These are phyloP conservation scores for Tachystola acroxantha DNA, from an alignment of 2,888 invertebrate species.

Conservation along the genomic window DNA sequence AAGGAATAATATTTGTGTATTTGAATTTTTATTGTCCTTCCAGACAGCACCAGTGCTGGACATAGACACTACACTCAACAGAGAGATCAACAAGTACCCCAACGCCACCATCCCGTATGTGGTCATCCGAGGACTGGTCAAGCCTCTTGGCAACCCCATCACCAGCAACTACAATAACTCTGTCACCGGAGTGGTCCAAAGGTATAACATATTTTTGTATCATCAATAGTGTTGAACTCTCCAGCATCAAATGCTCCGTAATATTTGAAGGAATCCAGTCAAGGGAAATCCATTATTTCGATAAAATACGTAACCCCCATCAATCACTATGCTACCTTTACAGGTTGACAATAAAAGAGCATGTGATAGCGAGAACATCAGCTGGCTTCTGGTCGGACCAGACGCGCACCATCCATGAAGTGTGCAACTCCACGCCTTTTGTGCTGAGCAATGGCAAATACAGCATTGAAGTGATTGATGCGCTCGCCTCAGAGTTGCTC, in stretches of 20 bases:
- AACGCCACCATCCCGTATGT: constrained; percentile 85
- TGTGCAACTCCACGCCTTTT: constrained; percentile 89
- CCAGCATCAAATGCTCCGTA: too few relatives aligned
- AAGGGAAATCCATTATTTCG: too few relatives aligned
- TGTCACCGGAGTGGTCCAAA: constrained; percentile 88
- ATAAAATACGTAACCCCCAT: too few relatives aligned
- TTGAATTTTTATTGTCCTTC: too few relatives aligned
- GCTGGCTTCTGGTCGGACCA: constrained; percentile 94
- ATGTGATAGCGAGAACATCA: constrained; percentile 88
- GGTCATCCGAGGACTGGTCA: constrained; percentile 85
- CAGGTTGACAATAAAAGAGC: constrained; percentile 86
- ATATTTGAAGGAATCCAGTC: too few relatives aligned
- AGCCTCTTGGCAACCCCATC: constrained; percentile 86
- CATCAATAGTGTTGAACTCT: too few relatives aligned
- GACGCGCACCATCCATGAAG: constrained; percentile 86
- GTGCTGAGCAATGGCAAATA: constrained; percentile 80
- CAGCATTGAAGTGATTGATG: constrained; percentile 87
- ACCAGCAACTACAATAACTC: constrained; percentile 84
- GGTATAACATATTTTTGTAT: too few relatives aligned
- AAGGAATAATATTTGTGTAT: too few relatives aligned
- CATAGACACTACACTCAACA: constrained; percentile 80
- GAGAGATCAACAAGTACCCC: constrained; percentile 79
- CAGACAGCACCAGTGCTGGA: constrained; percentile 85
- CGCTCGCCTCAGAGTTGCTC: constrained; percentile 83
- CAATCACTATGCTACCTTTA: too few relatives aligned